Conservation (phyloP, 1,140 invertebrate species). For the Pinna nobilis region DNA sequence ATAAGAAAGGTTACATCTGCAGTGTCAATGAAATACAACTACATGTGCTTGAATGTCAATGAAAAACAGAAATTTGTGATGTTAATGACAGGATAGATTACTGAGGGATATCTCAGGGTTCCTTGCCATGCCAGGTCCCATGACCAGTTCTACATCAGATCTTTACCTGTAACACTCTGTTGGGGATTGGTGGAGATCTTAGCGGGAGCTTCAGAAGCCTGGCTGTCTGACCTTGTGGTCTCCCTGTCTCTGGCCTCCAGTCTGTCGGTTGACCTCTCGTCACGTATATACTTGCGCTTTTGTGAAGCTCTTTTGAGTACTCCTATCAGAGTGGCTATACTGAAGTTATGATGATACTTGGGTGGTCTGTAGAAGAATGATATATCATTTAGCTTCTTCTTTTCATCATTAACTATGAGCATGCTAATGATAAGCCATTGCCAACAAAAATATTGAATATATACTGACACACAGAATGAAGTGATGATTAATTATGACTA, state of each 20-base stretch:
- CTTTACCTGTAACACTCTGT: slow-evolving; percentile 50
- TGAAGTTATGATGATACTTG: slow-evolving; percentile 66
- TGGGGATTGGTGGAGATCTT: slow-evolving; percentile 51
- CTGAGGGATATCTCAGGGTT: too few species aligned
- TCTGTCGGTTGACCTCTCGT: slow-evolving; percentile 65
- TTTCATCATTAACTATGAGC: too few species aligned
- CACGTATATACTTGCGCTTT: slow-evolving; percentile 61
- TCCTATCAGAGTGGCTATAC: slow-evolving; percentile 61
- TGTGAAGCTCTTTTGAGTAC: slow-evolving; percentile 65
- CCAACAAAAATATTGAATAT: too few species aligned
- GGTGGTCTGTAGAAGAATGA: slow-evolving; percentile 54
- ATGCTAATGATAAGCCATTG: too few species aligned
- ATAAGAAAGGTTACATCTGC: too few species aligned
- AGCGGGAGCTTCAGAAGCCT: slow-evolving; percentile 63
- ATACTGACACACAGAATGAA: too few species aligned
- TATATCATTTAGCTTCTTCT: too few species aligned
- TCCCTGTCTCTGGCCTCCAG: slow-evolving; percentile 61
- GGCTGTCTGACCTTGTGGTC: slow-evolving; percentile 68
- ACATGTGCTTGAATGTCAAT: too few species aligned
- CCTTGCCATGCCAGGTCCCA: background rate
- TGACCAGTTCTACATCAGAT: background rate
- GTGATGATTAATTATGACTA: too few species aligned
- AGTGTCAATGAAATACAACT: too few species aligned
- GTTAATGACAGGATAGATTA: too few species aligned
- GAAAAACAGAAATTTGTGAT: too few species aligned